Base-by-base conservation (phyloP, 2,113 vertebrate species). In the Talpa occidentalis region DNA sequence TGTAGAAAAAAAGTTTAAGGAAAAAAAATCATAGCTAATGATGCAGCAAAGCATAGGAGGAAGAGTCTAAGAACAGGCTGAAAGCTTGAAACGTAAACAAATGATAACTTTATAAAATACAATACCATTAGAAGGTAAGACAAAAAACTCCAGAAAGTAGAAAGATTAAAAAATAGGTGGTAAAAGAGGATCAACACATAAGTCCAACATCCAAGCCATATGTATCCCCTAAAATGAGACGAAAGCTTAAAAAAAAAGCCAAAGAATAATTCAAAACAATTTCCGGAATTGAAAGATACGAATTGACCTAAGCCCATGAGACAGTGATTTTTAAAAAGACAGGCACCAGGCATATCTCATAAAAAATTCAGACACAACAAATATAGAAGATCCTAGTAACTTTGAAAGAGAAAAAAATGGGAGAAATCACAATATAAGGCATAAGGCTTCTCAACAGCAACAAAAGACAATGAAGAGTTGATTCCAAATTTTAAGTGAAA, bases 241-340 rank as follows among this genome's bases (percentile, higher is more conserved):
- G 2, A 67, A 5, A 83, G 49, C 94, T 88, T 82, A 67, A 19
- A 10, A 83, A 87, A 78, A 52, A 44, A 79, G 22, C 28, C 86
- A 77, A 60, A 85, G 73, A 88, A 64, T 49, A 89, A 70, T 72
- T 73, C 35, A 47, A 30, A 85, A 67, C 30, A 89, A 76, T 81
- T 86, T 83, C 54, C 35, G 84, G 19, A 78, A 92, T 5, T 74
- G 54, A 64, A 93, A 84, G 44, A 54, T 9, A 67, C 5, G 24
- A 72, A 69, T 72, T 72, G 73, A n/a, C 22, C 44, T 84, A 93
- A 93, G n/a, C 90, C 62, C 30, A 44, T 81, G 32, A 11, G 54
- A 94, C 52, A 92, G 86, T 52, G 4, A 93, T 42, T 92, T 79
- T 54, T 74, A 76, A 88, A 76, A 95, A 83, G 88, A 88, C 30